A percentile compares a stretch with the other conserved stretches of the same genome.
Evolutionary conservation across 2,888 invertebrate species (phyloP).

Genomic region (Biston stratarius): DNA sequence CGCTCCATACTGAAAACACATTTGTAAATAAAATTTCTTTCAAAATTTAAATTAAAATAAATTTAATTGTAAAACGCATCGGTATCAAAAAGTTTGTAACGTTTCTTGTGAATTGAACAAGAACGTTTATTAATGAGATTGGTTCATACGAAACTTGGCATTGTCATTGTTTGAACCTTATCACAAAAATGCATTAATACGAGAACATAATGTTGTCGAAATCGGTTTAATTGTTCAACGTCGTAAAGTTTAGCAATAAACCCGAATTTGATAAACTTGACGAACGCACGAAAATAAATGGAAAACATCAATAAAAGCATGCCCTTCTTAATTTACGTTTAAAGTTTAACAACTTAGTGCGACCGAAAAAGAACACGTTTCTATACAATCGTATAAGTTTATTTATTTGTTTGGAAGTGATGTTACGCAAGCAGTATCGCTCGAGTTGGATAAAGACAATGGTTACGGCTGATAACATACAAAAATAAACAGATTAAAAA

Average conservation of each 20-base stretch:
- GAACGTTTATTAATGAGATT: not conserved
- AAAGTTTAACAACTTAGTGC: constrained; percentile 26
- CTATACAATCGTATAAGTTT: constrained; percentile 14
- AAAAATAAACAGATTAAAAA: constrained; percentile 30
- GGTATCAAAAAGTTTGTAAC: not conserved
- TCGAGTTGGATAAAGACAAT: constrained; percentile 32
- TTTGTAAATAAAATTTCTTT: constrained; percentile 1
- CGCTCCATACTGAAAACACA: constrained; percentile 38
- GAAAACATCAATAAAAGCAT: constrained; percentile 43
- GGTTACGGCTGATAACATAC: constrained; percentile 16
- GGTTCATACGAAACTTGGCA: constrained; percentile 17
- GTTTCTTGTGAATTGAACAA: not conserved
- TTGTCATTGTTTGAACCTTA: constrained; percentile 46
- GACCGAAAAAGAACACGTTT: constrained; percentile 20
- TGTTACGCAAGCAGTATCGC: constrained; percentile 26
- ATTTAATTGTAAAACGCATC: not conserved
- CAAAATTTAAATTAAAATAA: not conserved
- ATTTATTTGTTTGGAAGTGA: constrained; percentile 26
- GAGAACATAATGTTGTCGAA: constrained; percentile 55
- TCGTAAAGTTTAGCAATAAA: constrained; percentile 66
- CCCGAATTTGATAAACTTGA: constrained; percentile 59
- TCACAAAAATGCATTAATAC: constrained; percentile 45
- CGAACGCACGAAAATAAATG: constrained; percentile 42
- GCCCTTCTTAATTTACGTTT: constrained; percentile 39
- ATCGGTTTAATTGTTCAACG: constrained; percentile 66